Evolutionary conservation across 2,888 invertebrate species (phyloP).

Genomic region (Agrilus cyanescens): DNA sequence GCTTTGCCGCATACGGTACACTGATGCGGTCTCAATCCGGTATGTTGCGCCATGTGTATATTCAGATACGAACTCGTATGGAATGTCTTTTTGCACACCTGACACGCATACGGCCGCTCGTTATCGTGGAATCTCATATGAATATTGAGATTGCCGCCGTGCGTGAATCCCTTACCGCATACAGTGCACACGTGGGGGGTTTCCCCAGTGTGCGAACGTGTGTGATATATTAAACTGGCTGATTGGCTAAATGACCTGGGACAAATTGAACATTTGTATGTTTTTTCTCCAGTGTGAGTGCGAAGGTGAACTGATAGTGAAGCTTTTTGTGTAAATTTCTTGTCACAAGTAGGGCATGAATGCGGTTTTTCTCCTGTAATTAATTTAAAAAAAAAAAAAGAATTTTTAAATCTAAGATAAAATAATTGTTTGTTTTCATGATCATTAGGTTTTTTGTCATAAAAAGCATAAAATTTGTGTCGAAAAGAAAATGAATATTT

Average conservation of each 20-base stretch:
- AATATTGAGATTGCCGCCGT: slow-evolving; percentile 24
- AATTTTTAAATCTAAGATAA: too few species aligned
- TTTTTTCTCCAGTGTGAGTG: slow-evolving; percentile 22
- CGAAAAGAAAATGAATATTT: too few species aligned
- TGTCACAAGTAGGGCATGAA: slow-evolving; percentile 18
- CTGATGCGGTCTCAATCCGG: slow-evolving; percentile 22
- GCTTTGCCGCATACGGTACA: slow-evolving; percentile 44
- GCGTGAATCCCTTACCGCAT: slow-evolving; percentile 23
- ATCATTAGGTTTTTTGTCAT: too few species aligned
- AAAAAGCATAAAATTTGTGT: too few species aligned
- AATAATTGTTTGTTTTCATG: too few species aligned
- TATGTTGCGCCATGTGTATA: slow-evolving; percentile 26
- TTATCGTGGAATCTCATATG: slow-evolving; percentile 27
- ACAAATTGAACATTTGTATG: slow-evolving; percentile 21
- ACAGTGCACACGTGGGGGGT: slow-evolving; percentile 22
- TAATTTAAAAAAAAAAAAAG: too few species aligned
- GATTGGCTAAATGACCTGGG: slow-evolving; percentile 25
- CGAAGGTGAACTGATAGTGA: slow-evolving; percentile 17
- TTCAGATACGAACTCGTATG: slow-evolving; percentile 27
- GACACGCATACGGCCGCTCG: slow-evolving; percentile 23
- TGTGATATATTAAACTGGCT: slow-evolving; percentile 22
- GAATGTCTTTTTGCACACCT: slow-evolving; percentile 23
- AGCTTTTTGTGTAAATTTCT: slow-evolving; percentile 20
- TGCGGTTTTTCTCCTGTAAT: slow-evolving; percentile 21
- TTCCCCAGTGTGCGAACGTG: slow-evolving; percentile 23